Conservation (phyloP, 1,140 invertebrate genomes). For the Zaprionus davidi region DNA sequence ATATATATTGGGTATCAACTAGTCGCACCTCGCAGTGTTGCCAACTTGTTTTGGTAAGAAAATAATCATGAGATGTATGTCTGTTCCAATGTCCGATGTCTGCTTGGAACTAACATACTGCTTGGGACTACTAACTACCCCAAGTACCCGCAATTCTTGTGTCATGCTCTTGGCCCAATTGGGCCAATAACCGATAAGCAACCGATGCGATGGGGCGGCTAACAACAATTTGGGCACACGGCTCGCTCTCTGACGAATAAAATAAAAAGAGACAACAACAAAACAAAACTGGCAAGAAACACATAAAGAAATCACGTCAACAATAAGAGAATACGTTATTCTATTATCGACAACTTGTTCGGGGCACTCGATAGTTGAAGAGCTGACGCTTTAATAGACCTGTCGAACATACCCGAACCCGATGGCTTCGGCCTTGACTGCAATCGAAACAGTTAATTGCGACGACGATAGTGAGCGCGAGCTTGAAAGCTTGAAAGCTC, state of each 20-base stretch:
- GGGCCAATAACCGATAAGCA: constrained; percentile 47
- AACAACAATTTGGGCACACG: constrained; percentile 8
- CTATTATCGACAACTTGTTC: constrained; percentile 12
- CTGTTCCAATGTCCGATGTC: not conserved
- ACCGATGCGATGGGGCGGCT: not conserved
- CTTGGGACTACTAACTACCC: constrained; percentile 1
- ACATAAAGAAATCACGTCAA: constrained; percentile 15
- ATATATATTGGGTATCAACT: not conserved
- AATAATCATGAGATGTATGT: not conserved
- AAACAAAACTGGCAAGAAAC: not conserved
- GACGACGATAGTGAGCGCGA: constrained; percentile 6
- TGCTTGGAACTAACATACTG: not conserved
- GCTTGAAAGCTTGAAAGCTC: constrained; percentile 5
- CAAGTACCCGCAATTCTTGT: not conserved
- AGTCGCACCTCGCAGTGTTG: not conserved
- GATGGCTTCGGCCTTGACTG: constrained; percentile 36
- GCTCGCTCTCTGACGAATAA: not conserved
- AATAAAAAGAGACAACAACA: not conserved
- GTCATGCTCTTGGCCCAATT: constrained; percentile 10
- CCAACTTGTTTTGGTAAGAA: not conserved
- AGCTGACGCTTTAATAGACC: constrained; percentile 8
- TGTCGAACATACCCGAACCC: not conserved
- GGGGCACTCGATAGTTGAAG: constrained; percentile 20
- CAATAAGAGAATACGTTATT: not conserved
- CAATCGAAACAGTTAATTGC: constrained; percentile 25